Conservation (phyloP, 2,113 vertebrate genomes). For the Pterocles orientalis region DNA sequence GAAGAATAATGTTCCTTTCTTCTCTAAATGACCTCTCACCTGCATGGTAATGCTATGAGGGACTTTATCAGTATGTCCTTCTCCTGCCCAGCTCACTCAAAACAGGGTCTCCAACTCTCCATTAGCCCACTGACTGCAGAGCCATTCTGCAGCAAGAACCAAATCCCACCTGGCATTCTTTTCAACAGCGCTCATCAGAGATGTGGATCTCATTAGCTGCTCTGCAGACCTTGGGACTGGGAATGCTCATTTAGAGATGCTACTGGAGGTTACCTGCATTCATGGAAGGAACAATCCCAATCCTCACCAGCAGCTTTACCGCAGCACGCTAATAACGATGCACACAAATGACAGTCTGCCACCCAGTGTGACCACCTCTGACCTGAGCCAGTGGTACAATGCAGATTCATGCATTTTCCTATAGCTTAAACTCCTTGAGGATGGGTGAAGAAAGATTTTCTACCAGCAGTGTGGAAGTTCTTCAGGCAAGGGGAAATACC, state of each 20-base stretch:
- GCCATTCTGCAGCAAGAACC: background rate
- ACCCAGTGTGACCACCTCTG: background rate
- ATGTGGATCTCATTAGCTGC: background rate
- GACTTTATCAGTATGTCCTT: background rate
- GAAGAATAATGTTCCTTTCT: background rate
- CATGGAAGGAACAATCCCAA: background rate
- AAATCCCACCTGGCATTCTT: background rate
- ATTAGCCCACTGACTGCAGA: background rate
- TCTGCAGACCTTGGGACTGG: background rate
- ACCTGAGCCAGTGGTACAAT: background rate
- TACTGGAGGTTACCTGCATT: background rate
- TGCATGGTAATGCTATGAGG: background rate
- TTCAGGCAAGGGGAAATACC: background rate
- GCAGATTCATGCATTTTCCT: background rate
- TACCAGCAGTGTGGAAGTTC: background rate
- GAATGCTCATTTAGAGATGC: background rate
- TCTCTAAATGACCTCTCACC: background rate
- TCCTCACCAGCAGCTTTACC: background rate
- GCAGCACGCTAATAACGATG: accelerated
- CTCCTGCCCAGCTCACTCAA: background rate
- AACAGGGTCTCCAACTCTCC: background rate
- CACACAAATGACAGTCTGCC: background rate
- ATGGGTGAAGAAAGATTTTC: background rate
- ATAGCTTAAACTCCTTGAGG: background rate
- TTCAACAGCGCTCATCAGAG: background rate